These are phyloP conservation scores for Acromyrmex heyeri DNA, from an alignment of 1,140 invertebrate species.

Conservation along the genomic window DNA sequence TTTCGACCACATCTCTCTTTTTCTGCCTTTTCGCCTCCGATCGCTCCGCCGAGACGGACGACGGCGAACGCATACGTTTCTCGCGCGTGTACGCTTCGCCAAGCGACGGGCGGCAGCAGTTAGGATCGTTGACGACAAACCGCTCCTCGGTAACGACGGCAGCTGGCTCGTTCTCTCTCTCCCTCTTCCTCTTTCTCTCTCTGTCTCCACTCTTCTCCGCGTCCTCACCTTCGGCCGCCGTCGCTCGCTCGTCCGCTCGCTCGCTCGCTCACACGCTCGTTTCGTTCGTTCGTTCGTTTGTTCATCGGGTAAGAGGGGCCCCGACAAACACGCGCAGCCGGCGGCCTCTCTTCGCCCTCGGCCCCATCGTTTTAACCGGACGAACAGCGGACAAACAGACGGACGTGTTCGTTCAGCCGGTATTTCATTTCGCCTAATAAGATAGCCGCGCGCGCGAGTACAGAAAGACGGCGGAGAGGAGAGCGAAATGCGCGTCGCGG, in stretches of 20 bases:
- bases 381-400: conserved; percentile 76
- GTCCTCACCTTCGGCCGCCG: conserved; percentile 59
- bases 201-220: conserved; percentile 60
- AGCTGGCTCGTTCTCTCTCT: conserved; percentile 71
- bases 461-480: conserved; percentile 1
- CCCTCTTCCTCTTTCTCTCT: conserved; percentile 43
- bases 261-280: background rate
- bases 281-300: background rate
- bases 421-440: conserved; percentile 75
- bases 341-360: conserved; percentile 69
- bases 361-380: conserved; percentile 67
- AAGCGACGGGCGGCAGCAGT: conserved; percentile 64
- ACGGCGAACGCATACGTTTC: conserved; percentile 25
- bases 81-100: conserved; percentile 51
- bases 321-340: conserved; percentile 69
- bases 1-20: background rate
- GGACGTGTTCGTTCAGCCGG: conserved; percentile 73
- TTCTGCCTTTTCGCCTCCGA: conserved; percentile 33
- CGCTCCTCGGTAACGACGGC: conserved; percentile 73
- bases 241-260: conserved; percentile 10
- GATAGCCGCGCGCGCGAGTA: conserved; percentile 33
- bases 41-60: conserved; percentile 19
- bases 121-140: conserved; percentile 64
- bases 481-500: conserved; percentile 19
- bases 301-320: conserved; percentile 65